A percentile compares a stretch with the other conserved stretches of the same genome.
Evolutionary conservation across 2,888 invertebrate species (phyloP).

Genomic region (Noctua janthina): DNA sequence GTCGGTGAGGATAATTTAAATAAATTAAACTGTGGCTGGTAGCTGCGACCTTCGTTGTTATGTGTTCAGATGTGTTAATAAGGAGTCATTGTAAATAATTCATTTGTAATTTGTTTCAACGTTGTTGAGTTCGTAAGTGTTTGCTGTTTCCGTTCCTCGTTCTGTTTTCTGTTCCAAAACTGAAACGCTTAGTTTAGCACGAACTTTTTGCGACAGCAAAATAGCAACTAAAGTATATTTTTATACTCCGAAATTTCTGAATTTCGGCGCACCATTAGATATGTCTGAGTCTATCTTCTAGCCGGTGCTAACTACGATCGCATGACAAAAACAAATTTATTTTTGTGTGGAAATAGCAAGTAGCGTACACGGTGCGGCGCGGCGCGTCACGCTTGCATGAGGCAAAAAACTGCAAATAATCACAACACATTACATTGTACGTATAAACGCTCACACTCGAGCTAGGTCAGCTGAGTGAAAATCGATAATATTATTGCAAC

Average conservation of each 20-base stretch:
- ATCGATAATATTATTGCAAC: constrained; percentile 70
- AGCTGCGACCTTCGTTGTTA: constrained; percentile 67
- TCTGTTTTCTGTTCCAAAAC: constrained; percentile 12
- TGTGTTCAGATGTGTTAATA: constrained; percentile 70
- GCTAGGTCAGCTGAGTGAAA: constrained; percentile 79
- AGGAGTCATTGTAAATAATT: constrained; percentile 61
- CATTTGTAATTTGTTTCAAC: constrained; percentile 46
- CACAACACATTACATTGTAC: constrained; percentile 65
- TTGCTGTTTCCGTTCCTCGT: constrained; percentile 32
- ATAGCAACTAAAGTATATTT: background rate
- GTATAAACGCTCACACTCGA: constrained; percentile 70
- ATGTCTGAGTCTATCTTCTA: constrained; percentile 3
- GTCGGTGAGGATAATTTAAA: constrained; percentile 65
- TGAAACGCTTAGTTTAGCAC: constrained; percentile 9
- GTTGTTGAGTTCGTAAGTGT: constrained; percentile 29
- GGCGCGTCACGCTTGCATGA: constrained; percentile 68
- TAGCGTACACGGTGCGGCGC: constrained; percentile 63
- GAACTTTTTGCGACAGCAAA: background rate
- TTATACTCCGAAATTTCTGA: no score
- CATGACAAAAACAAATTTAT: constrained; percentile 57
- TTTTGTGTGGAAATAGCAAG: constrained; percentile 62
- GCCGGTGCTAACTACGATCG: constrained; percentile 25
- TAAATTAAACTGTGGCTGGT: constrained; percentile 63
- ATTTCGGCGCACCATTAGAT: background rate
- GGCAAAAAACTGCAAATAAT: constrained; percentile 70